Evolutionary conservation across 1,140 invertebrate genomes (phyloP).

Genomic region (Aphis gossypii): DNA sequence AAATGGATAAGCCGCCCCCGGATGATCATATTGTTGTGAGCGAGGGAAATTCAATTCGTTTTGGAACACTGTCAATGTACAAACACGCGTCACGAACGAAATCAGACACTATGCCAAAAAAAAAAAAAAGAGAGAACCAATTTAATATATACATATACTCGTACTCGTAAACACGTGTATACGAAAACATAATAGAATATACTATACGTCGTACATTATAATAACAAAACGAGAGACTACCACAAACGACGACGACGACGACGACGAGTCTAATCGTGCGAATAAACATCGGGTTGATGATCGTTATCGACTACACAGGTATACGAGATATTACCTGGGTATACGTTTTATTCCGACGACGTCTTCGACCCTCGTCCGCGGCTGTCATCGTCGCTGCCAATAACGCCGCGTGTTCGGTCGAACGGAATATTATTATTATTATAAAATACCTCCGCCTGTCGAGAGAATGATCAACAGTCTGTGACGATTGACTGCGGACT

Average conservation of each 20-base stretch:
- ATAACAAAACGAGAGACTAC: conserved; percentile 26
- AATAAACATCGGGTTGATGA: conserved; percentile 47
- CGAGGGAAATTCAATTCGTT: conserved; percentile 21
- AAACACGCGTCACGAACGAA: background rate
- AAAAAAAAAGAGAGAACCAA: conserved; percentile 13
- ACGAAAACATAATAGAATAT: conserved; percentile 16
- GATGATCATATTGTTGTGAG: background rate
- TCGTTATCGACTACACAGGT: conserved; percentile 12
- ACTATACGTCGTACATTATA: background rate
- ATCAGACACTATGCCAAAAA: conserved; percentile 45
- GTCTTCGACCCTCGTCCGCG: background rate
- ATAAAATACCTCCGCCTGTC: background rate
- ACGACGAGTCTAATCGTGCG: conserved; percentile 51
- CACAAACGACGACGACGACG: background rate
- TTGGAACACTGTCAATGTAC: conserved; percentile 46
- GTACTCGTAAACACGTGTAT: background rate
- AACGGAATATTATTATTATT: background rate
- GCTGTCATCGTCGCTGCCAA: background rate
- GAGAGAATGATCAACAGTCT: background rate
- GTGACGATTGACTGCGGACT: background rate
- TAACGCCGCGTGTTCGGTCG: background rate
- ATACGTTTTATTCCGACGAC: background rate
- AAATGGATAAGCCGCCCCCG: background rate
- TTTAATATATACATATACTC: background rate
- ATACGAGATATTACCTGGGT: background rate